These are phyloP conservation scores for Salvelinus namaycush DNA, from an alignment of 2,113 vertebrate genomes.

Conservation along the genomic window DNA sequence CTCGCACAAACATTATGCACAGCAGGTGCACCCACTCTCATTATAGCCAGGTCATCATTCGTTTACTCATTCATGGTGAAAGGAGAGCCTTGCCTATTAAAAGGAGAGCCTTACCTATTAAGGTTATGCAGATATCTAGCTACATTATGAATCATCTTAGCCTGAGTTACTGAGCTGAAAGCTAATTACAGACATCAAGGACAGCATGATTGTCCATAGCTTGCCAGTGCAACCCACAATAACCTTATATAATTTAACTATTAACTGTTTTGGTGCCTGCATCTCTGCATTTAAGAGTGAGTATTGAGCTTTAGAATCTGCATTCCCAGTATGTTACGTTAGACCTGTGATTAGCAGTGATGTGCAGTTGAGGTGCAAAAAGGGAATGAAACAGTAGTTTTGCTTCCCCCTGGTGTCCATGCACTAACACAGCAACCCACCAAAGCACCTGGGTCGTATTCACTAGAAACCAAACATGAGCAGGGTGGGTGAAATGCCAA, in stretches of 20 bases:
- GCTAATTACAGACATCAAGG: neutral
- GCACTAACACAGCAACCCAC: slow-evolving; percentile 29
- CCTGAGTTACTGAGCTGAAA: neutral
- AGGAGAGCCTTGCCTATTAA: neutral
- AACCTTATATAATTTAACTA: neutral
- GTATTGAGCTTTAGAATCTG: neutral
- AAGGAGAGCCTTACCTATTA: neutral
- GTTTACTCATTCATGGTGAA: no score
- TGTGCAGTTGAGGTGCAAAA: slow-evolving; percentile 4
- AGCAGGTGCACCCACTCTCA: no score
- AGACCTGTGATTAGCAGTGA: neutral
- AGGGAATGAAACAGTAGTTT: neutral
- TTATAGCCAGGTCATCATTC: no score
- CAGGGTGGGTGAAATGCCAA: neutral
- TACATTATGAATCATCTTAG: neutral
- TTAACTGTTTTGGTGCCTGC: neutral
- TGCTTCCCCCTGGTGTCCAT: slow-evolving; percentile 54
- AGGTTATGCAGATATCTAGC: no score
- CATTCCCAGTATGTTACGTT: neutral
- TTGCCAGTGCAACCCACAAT: neutral
- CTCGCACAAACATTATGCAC: neutral
- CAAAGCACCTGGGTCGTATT: slow-evolving; percentile 3
- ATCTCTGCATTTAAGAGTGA: neutral
- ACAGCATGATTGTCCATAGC: neutral
- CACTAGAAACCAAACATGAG: neutral